phyloP scores from a whole-genome alignment of 1,140 invertebrate species.

The Magallana gigas region DNA sequence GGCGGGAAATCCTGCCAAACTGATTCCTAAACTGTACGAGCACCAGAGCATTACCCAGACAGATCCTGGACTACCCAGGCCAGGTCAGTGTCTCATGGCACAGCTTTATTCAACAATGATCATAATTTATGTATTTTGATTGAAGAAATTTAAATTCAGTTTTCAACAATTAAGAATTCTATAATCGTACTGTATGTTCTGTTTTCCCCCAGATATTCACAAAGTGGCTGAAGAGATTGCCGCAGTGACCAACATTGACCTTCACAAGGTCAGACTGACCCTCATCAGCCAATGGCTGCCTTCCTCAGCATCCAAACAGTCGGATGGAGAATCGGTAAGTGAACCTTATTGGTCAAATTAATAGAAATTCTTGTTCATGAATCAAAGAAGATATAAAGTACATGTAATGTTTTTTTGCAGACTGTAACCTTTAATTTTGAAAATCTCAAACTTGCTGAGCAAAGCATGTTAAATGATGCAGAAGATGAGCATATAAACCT shows the following conservation, averaged over 20 bases:
- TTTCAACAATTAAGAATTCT: too few species aligned
- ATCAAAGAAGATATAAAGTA: background rate
- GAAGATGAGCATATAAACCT: conserved; percentile 66
- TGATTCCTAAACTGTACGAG: conserved; percentile 70
- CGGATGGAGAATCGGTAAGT: conserved; percentile 67
- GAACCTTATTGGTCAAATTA: too few species aligned
- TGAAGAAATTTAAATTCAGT: too few species aligned
- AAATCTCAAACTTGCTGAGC: conserved; percentile 62
- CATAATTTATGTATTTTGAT: too few species aligned
- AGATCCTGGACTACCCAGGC: conserved; percentile 48
- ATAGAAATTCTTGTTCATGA: too few species aligned
- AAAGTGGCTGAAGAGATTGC: conserved; percentile 65
- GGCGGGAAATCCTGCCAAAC: conserved; percentile 58
- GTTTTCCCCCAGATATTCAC: conserved; percentile 66
- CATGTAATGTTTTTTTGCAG: conserved; percentile 57
- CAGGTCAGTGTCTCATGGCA: conserved; percentile 48
- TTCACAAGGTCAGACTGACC: conserved; percentile 56
- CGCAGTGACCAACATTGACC: conserved; percentile 62
- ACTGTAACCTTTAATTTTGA: conserved; percentile 73
- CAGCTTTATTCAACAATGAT: too few species aligned
- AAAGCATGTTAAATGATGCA: conserved; percentile 53
- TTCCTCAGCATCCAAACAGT: conserved; percentile 55
- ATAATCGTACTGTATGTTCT: too few species aligned
- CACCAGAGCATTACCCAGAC: conserved; percentile 65
- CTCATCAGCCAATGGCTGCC: conserved; percentile 70